These are phyloP conservation scores for Phasianus colchicus DNA, from an alignment of 2,113 vertebrate genomes.

Conservation along the genomic window DNA sequence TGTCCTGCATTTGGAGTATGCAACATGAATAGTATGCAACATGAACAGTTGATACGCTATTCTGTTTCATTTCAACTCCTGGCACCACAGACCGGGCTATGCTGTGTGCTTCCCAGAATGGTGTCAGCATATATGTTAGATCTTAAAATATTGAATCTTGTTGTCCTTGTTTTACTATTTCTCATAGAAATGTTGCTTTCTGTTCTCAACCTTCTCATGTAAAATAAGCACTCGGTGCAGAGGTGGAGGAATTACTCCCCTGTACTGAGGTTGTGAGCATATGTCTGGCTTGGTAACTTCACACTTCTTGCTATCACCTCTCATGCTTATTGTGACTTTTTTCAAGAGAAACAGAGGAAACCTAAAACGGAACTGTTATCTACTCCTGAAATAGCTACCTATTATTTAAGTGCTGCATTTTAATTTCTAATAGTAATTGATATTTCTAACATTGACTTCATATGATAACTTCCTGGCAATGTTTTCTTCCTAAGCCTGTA, in stretches of 20 bases:
- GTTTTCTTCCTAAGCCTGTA: background rate
- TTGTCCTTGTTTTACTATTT: background rate
- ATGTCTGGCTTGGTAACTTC: background rate
- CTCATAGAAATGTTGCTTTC: background rate
- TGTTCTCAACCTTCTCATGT: background rate
- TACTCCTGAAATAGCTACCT: too few relatives aligned
- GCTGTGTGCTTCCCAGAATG: background rate
- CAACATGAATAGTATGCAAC: background rate
- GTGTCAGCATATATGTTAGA: background rate
- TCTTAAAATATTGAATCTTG: background rate
- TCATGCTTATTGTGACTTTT: background rate
- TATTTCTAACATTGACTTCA: background rate
- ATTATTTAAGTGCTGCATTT: background rate
- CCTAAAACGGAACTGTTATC: background rate
- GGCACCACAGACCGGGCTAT: background rate
- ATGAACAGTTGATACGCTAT: background rate
- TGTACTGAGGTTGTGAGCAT: background rate
- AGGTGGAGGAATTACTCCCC: background rate
- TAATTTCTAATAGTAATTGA: background rate
- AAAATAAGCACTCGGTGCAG: background rate
- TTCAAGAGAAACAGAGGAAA: background rate
- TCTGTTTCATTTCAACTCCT: background rate
- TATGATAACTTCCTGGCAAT: background rate
- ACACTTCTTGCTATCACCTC: rapidly evolving
- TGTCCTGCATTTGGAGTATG: background rate